Percentiles rank a stretch among this genome's conserved stretches.
Conservation (phyloP, 2,888 invertebrate genomes). For the Dione vanillae region DNA sequence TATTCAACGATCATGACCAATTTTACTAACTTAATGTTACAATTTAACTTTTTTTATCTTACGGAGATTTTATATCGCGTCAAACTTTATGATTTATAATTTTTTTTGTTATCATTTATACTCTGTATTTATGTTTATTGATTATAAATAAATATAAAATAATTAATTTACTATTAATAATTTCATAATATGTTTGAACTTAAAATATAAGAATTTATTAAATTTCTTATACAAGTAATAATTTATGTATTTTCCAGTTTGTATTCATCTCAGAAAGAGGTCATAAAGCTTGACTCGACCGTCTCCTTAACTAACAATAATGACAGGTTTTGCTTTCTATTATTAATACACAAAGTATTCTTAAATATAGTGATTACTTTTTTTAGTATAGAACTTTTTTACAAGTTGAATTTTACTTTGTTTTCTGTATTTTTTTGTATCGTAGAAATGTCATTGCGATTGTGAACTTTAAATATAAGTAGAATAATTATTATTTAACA, state of each 20-base stretch:
- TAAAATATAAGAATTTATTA: too few species aligned
- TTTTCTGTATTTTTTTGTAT: slow-evolving; percentile 44
- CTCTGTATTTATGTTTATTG: too few species aligned
- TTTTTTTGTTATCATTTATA: too few species aligned
- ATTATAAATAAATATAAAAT: too few species aligned
- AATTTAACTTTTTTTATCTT: slow-evolving; percentile 12
- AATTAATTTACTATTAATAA: too few species aligned
- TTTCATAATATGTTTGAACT: too few species aligned
- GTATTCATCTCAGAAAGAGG: neutral
- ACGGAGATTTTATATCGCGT: neutral
- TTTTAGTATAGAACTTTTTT: slow-evolving; percentile 23
- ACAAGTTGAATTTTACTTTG: slow-evolving; percentile 1
- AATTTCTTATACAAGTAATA: too few species aligned
- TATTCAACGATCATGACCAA: slow-evolving; percentile 27
- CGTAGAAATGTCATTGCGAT: slow-evolving; percentile 49
- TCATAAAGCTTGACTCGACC: neutral
- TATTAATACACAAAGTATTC: slow-evolving; percentile 35
- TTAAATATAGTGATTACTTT: slow-evolving; percentile 14
- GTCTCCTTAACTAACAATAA: neutral
- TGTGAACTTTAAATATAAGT: slow-evolving; percentile 43
- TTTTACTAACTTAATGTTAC: slow-evolving; percentile 22
- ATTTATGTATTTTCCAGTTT: too few species aligned
- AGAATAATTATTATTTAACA: slow-evolving; percentile 66
- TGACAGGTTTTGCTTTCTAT: neutral
- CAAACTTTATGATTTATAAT: too few species aligned